These are phyloP conservation scores for Hyles lineata DNA, from an alignment of 2,888 invertebrate species.

Conservation along the genomic window DNA sequence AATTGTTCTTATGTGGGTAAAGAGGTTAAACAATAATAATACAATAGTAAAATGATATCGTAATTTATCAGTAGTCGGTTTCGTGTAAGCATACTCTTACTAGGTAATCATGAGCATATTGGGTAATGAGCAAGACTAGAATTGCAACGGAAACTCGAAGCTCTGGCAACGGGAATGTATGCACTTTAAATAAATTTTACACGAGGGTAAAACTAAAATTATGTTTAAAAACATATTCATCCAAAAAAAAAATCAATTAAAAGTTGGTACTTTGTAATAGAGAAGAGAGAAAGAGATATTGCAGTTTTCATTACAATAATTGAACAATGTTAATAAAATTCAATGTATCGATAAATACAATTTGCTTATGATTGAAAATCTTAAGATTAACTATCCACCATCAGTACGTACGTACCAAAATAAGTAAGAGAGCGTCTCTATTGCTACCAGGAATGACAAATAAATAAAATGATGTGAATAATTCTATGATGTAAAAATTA, in stretches of 20 bases:
- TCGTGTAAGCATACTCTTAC: constrained; percentile 18
- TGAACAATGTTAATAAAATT: background rate
- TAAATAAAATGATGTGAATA: constrained; percentile 18
- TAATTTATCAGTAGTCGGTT: constrained; percentile 13
- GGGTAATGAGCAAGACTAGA: constrained; percentile 18
- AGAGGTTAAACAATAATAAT: constrained; percentile 18
- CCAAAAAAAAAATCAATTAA: background rate
- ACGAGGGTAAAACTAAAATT: background rate
- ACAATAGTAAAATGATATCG: constrained; percentile 18
- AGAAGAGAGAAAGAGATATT: background rate
- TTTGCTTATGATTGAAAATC: constrained; percentile 1
- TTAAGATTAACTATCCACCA: background rate
- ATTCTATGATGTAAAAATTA: constrained; percentile 26
- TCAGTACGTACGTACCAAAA: background rate
- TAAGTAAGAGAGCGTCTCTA: constrained; percentile 21
- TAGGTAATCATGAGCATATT: constrained; percentile 23
- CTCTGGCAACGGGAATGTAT: constrained; percentile 9
- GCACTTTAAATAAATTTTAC: background rate
- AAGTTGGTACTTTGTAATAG: background rate
- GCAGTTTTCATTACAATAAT: background rate
- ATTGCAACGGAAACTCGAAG: background rate
- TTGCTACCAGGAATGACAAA: background rate
- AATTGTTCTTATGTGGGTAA: constrained; percentile 16
- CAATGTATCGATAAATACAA: background rate
- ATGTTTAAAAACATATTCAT: background rate